phyloP scores from a whole-genome alignment of 2,888 invertebrate species.

The Lepetodrilus schrolli region DNA sequence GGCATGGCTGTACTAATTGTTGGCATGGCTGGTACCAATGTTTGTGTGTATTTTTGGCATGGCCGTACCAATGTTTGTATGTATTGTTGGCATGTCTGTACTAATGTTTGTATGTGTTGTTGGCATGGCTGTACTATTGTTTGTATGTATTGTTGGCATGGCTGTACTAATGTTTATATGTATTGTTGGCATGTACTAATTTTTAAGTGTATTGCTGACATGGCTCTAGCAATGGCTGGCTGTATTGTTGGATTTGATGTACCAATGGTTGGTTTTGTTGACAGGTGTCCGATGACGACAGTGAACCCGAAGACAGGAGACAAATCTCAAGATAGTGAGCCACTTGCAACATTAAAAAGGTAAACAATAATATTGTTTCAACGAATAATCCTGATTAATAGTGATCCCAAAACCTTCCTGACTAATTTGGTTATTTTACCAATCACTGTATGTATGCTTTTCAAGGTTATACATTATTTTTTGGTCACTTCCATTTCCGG shows the following conservation, averaged over 20 bases:
- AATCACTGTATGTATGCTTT: too few species aligned
- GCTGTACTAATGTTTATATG: too few species aligned
- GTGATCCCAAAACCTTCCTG: too few species aligned
- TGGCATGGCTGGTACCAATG: too few species aligned
- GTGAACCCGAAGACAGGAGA: conserved; percentile 82
- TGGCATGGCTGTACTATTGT: background rate
- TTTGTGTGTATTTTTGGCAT: background rate
- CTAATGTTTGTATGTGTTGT: background rate
- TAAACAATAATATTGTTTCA: conserved; percentile 74
- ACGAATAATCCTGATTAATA: too few species aligned
- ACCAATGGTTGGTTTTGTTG: background rate
- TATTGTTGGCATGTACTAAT: background rate
- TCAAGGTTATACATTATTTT: too few species aligned
- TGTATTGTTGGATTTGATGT: background rate
- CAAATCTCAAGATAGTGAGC: conserved; percentile 80
- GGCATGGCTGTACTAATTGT: background rate
- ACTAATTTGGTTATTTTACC: too few species aligned
- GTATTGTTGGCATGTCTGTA: conserved; percentile 77
- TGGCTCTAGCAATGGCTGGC: background rate
- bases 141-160: too few species aligned
- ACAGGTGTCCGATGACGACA: conserved; percentile 83
- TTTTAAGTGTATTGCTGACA: too few species aligned
- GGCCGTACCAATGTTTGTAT: background rate
- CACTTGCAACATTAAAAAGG: conserved; percentile 82
- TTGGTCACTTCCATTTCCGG: too few species aligned